Base-by-base conservation (phyloP, 2,797 vertebrate species). In the Sarcoramphus papa region DNA sequence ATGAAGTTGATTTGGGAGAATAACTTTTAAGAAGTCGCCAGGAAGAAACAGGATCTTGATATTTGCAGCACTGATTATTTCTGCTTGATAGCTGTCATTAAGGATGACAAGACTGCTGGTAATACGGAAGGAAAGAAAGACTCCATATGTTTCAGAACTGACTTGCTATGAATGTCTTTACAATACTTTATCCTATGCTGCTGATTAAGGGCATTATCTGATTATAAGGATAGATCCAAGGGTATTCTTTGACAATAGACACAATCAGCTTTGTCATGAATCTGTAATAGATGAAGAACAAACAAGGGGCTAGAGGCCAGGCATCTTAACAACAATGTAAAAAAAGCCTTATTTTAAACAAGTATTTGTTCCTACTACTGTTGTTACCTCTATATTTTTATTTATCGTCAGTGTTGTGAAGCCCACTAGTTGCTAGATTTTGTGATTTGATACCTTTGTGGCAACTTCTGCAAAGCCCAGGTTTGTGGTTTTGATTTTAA, bases 311-410 rank as follows among this genome's bases (percentile, higher is more conserved):
- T 92, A 75, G 72, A 89, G 14, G 50, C 73, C 73, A 96, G 83
- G 75, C 87, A 92, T 94, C 80, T 91, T 85, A 88, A 92, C 33
- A 89, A 60, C 57, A 54, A 8, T 86, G 47, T 95, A 92, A 74
- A 96, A 96, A 92, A 97, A 94, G 87, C 93, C 96, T 95, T 96
- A 94, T 92, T 92, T 94, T 77, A 94, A 96, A 91, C 20, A 57
- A 40, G 2, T 43, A 17, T 90, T 92, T 93, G 67, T 77, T 77
- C 47, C 31, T 56, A 35, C 21, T 90, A 4, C 35, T 85, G 0
- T 76, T 51, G 41, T 68, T 85, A 77, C 84, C 64, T 67, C 48
- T 80, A 1, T 40, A 24, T 47, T 84, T 88, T 91, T 94, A 47
- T 77, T 88, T 70, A 31, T 19, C 23, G 2, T 50, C 67, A 50